A percentile compares a stretch with the other conserved stretches of the same genome.
These are phyloP conservation scores for Tetanocera ferruginea DNA, from an alignment of 2,888 invertebrate genomes.

Conservation along the genomic window DNA sequence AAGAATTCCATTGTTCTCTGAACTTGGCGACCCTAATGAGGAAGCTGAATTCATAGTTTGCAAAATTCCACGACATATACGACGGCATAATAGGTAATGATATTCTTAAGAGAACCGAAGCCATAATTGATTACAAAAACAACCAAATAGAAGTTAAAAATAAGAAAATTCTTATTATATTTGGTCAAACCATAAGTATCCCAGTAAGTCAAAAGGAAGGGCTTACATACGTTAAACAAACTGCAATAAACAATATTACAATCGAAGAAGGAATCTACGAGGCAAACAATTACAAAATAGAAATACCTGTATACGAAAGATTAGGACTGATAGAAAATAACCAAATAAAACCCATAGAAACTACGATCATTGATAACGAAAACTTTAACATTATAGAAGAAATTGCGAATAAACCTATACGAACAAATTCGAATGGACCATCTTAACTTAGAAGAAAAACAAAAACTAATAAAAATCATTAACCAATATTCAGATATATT, in stretches of 20 bases:
- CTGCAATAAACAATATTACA: too few relatives aligned
- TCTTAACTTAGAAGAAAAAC: slow-evolving; percentile 6
- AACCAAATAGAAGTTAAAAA: slow-evolving; percentile 32
- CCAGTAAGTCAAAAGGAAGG: too few relatives aligned
- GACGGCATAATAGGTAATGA: slow-evolving; percentile 43
- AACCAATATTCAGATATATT: slow-evolving; percentile 3
- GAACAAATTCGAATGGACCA: slow-evolving; percentile 36
- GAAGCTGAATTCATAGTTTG: slow-evolving; percentile 31
- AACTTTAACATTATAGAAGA: neutral
- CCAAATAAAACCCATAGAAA: too few relatives aligned
- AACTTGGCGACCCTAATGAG: slow-evolving; percentile 32
- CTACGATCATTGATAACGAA: too few relatives aligned
- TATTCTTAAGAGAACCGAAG: too few relatives aligned
- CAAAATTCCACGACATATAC: slow-evolving; percentile 40
- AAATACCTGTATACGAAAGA: neutral
- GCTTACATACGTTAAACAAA: too few relatives aligned
- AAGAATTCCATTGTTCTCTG: slow-evolving; percentile 32
- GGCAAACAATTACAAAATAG: neutral
- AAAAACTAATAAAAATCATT: neutral
- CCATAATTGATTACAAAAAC: slow-evolving; percentile 25
- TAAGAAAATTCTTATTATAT: slow-evolving; percentile 2
- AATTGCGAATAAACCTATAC: slow-evolving; percentile 5
- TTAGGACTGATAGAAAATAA: too few relatives aligned
- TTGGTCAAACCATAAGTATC: too few relatives aligned
- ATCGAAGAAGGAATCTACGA: slow-evolving; percentile 14